Evolutionary conservation across 2,888 invertebrate genomes (phyloP).

Genomic region (Gryllus longicercus): DNA sequence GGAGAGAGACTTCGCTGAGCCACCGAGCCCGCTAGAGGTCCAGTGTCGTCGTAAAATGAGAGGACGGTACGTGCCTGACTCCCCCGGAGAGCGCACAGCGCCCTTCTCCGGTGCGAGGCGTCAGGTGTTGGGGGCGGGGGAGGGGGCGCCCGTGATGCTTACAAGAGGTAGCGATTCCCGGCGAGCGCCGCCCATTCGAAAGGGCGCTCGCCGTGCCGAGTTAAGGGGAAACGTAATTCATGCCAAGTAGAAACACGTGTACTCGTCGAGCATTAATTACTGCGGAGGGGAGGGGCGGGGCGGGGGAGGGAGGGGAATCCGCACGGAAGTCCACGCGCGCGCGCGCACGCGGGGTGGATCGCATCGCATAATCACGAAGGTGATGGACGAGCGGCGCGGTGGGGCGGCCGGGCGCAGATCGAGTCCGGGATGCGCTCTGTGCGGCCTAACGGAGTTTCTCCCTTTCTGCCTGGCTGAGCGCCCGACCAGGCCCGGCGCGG

Average conservation of each 20-base stretch:
- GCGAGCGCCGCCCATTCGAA: not conserved
- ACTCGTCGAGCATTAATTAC: not conserved
- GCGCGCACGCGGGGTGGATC: not conserved
- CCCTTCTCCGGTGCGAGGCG: no score
- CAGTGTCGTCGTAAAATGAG: no score
- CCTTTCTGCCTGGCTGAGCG: no score
- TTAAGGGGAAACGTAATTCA: not conserved
- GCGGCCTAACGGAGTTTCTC: not conserved
- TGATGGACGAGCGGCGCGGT: not conserved
- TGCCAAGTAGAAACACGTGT: not conserved
- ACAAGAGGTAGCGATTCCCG: not conserved
- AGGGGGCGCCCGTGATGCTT: no score
- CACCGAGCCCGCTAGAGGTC: no score
- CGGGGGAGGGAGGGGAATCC: not conserved
- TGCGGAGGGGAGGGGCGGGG: not conserved
- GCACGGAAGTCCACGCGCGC: not conserved
- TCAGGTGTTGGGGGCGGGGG: no score
- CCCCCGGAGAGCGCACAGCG: no score
- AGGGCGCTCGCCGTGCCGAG: not conserved
- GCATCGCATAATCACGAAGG: not conserved
- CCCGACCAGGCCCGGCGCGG: no score
- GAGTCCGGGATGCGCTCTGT: not conserved
- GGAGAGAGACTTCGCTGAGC: no score
- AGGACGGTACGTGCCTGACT: no score
- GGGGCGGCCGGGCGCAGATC: not conserved